Conservation (phyloP, 2,113 vertebrate genomes). For the Excalfactoria chinensis region DNA sequence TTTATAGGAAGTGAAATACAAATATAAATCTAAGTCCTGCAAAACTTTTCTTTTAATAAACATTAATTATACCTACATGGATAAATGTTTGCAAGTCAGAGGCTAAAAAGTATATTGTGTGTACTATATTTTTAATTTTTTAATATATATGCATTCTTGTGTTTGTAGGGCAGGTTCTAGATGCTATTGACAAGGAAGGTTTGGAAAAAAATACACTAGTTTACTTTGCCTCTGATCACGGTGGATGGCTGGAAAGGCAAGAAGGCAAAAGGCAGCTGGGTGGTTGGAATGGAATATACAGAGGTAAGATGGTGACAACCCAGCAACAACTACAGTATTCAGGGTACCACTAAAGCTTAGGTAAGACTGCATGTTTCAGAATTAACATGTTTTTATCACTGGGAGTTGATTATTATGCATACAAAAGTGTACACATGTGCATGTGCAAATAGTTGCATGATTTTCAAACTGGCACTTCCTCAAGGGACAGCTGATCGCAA, state of each 20-base stretch:
- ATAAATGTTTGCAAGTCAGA: neutral
- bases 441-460: neutral
- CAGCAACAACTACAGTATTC: neutral
- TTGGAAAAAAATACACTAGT: conserved; percentile 83
- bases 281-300: conserved; percentile 86
- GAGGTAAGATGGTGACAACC: conserved; percentile 76
- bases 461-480: neutral
- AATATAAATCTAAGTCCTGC: neutral
- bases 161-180: conserved; percentile 82
- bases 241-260: conserved; percentile 85
- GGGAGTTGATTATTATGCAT: neutral
- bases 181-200: conserved; percentile 78
- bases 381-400: neutral
- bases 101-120: neutral
- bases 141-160: neutral
- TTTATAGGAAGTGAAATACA: neutral
- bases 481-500: neutral
- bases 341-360: neutral
- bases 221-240: conserved; percentile 93
- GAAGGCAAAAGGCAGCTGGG: conserved; percentile 50
- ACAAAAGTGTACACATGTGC: neutral
- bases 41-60: neutral
- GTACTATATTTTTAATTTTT: neutral
- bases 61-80: fast-evolving
- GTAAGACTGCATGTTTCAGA: neutral